Base-by-base conservation (phyloP, 2,797 vertebrate species). In the Parauchenoglanis ngamensis region DNA sequence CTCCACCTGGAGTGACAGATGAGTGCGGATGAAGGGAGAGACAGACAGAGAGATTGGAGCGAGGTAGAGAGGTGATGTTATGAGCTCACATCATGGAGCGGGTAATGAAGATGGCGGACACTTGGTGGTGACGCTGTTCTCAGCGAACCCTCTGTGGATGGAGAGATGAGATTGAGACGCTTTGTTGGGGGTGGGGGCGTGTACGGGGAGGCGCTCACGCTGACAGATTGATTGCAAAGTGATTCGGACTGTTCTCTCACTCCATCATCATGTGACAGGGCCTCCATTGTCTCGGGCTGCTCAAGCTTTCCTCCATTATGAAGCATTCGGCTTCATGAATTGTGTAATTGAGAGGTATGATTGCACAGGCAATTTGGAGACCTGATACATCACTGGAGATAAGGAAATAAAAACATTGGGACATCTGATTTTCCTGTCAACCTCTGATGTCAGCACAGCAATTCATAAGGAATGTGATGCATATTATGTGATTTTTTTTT, bases 191-290 rank as follows among this genome's bases (percentile, higher is more conserved):
- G 35, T 31, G 82, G 31, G 25, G 25, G 23, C 7, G 52, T 11
- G 52, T 23, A 0, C 40, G 44, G 72, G 44, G 54, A 8, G 76
- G 40, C 46, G 44, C 67, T 15, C 76, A 70, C 2, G 21, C 76
- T 83, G 85, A 91, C 85, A 87, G 85, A 86, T 90, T 88, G 86
- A 90, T 85, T 83, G 85, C 44, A 28, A 59, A 56, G 81, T 82
- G 89, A 89, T 90, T 89, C 86, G 46, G 61, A 57, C 77, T 85
- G 59, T 81, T 87, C 70, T 85, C 76, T 90, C 87, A 88, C 87
- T 89, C 86, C 40, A 75, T 85, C 56, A 86, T 83, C 61, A 35
- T 12, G 19, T 87, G 85, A 89, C 84, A 77, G 83, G 10, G 56
- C 65, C 61, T 73, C 28, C 83, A 87, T 87, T 89, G 83, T 89